Base-by-base conservation (phyloP, 2,113 vertebrate genomes). In the Acrocephalus arundinaceus region DNA sequence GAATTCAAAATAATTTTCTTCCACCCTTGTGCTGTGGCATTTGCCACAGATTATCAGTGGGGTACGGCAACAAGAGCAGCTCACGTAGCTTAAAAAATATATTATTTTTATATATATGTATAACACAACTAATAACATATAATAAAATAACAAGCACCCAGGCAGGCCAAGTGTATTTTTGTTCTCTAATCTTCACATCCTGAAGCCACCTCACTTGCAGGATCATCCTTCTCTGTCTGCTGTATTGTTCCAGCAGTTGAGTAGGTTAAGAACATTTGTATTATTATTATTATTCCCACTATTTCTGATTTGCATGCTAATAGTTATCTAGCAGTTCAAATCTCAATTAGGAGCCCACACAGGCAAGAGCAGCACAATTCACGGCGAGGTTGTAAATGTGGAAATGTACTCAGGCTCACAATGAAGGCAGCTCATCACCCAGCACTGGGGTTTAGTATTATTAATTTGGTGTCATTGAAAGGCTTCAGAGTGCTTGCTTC, bases 261-360 rank as follows among this genome's bases (percentile, higher is more conserved):
- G 81, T 19, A 87, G 88, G 94, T 87, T 92, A 78, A 89, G 89
- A 87, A 70, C 2, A 72, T 65, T 94, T 84, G 54, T 74, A 80
- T 85, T 72, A 77, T 93, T 89, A 72, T 88, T 75, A 78, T 94
- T 80, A 92, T 91, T 81, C 83, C 89, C 55, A 22, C 75, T 78
- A 52, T 88, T 90, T 78, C 89, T 57, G 89, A 92, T 92, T 90
- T 92, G 76, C 83, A 96, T 92, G 73, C 65, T 94, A 91, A 89
- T 71, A 61, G 68, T 90, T 61, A 92, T 35, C 81, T 51, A 59
- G 88, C 86, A 92, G 72, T 45, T 94, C 83, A 70, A 15, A 90
- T 93, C 88, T 90, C 88, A 91, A 58, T 77, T 84, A 93, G 83
- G 68, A 92, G 31, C 88, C 86, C 88, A 84, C 92, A 79, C 63